Percentiles rank a stretch among this genome's conserved stretches.
phyloP scores from a whole-genome alignment of 2,113 vertebrate species.

The Rhodinocichla rosea region DNA sequence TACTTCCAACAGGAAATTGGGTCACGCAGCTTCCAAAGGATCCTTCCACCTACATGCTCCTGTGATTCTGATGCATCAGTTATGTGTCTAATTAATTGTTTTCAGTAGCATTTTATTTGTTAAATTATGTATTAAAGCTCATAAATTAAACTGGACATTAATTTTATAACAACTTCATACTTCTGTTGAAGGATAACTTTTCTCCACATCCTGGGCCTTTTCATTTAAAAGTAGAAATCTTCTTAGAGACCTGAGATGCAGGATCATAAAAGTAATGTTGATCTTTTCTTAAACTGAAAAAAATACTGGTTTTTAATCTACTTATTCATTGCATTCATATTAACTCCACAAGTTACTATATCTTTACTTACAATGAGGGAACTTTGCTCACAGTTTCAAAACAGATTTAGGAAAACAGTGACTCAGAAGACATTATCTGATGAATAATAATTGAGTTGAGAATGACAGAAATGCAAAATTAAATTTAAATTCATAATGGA shows the following conservation, averaged over 20 bases:
- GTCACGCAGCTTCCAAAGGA: background rate
- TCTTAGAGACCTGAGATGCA: background rate
- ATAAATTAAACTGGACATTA: background rate
- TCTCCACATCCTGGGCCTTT: background rate
- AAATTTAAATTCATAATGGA: conserved; percentile 38
- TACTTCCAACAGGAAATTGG: background rate
- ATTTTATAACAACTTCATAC: background rate
- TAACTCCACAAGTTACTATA: background rate
- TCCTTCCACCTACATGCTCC: background rate
- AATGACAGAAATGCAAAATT: conserved; percentile 36
- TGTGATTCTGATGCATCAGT: background rate
- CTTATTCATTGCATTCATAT: background rate
- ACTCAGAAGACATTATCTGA: conserved; percentile 45
- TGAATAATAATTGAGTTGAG: conserved; percentile 29
- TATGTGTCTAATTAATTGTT: background rate
- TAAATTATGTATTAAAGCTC: background rate
- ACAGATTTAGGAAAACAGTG: conserved; percentile 51
- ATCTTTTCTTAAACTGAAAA: background rate
- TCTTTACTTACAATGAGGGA: background rate
- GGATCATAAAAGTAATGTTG: background rate
- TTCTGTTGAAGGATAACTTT: background rate
- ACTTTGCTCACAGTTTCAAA: conserved; percentile 43
- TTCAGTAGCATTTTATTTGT: background rate
- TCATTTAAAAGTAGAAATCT: background rate
- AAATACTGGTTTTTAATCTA: background rate